These are phyloP conservation scores for Pelusios castaneus DNA, from an alignment of 2,113 vertebrate genomes.

Conservation along the genomic window DNA sequence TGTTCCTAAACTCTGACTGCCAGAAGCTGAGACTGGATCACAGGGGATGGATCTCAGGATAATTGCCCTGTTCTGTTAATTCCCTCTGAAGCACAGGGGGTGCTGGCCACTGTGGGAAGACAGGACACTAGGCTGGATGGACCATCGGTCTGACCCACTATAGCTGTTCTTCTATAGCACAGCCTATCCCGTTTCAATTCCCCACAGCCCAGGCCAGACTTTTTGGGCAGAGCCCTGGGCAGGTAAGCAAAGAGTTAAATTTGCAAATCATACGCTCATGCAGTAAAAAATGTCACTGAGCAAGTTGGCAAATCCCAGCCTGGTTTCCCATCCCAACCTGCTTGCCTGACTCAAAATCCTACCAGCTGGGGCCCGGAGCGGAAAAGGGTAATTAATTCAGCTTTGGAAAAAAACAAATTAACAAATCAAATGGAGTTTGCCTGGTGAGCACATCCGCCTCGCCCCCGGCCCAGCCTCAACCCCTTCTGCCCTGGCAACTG, in stretches of 20 bases:
- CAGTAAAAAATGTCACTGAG: background rate
- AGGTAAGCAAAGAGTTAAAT: background rate
- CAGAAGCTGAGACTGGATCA: background rate
- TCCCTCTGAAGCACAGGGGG: background rate
- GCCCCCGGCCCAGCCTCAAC: background rate
- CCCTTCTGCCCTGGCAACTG: background rate
- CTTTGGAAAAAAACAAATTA: background rate
- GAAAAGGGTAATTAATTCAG: slow-evolving; percentile 17
- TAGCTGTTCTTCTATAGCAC: background rate
- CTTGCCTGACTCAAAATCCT: background rate
- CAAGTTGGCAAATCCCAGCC: background rate
- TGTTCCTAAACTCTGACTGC: background rate
- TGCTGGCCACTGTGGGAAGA: background rate
- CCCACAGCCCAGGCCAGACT: background rate
- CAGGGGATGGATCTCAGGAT: background rate
- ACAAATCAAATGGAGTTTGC: background rate
- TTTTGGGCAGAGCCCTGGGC: background rate
- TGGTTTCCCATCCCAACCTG: background rate
- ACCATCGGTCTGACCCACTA: background rate
- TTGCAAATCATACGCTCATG: background rate
- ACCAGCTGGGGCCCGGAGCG: background rate
- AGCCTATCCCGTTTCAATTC: background rate
- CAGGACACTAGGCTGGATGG: background rate
- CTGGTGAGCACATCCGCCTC: background rate
- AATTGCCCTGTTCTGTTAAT: background rate